Conservation (phyloP, 2,797 vertebrate species). For the Xenops minutus region DNA sequence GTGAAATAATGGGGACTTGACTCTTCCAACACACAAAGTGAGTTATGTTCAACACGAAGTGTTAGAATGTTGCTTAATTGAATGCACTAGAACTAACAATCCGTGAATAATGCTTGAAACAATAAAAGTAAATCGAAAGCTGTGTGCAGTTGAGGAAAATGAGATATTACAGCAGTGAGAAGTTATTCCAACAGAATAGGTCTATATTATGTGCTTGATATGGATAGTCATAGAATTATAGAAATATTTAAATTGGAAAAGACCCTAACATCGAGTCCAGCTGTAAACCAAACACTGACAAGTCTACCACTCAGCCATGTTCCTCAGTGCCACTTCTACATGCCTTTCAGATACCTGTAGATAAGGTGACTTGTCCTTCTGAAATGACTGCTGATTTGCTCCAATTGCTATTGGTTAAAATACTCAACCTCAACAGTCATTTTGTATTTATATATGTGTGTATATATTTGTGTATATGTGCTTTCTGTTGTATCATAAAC, state of each 20-base stretch:
- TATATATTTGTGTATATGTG: neutral
- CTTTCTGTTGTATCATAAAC: neutral
- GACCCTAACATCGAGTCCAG: neutral
- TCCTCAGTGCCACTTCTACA: neutral
- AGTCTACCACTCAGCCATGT: neutral
- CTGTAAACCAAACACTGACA: neutral
- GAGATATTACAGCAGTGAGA: neutral
- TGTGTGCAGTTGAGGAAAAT: neutral
- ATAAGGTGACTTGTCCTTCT: neutral
- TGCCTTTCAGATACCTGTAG: neutral
- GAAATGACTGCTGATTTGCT: neutral
- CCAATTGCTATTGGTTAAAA: neutral
- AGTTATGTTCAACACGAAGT: neutral
- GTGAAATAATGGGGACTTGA: neutral
- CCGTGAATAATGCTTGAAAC: neutral
- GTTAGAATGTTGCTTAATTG: neutral
- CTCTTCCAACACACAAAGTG: neutral
- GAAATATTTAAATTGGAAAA: neutral
- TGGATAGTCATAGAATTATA: neutral
- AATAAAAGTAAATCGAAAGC: neutral
- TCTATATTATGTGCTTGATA: neutral
- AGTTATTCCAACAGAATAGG: neutral
- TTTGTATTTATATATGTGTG: fast-evolving
- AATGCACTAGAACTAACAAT: neutral
- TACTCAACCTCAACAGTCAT: neutral